Conservation (phyloP, 2,113 vertebrate genomes). For the Apus apus region DNA sequence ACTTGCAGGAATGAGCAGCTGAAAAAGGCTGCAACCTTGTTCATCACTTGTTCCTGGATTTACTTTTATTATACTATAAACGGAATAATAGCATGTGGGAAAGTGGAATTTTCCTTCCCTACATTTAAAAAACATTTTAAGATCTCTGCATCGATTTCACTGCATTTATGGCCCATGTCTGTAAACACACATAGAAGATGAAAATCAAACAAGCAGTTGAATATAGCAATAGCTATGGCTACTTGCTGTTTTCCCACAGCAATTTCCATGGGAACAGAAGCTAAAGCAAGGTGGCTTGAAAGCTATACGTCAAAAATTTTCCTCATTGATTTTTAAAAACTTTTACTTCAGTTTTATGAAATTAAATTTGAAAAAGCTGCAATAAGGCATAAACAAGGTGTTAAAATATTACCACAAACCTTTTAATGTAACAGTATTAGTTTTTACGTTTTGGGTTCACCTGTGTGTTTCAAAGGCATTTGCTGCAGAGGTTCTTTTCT, state of each 20-base stretch:
- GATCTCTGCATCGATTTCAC: background rate
- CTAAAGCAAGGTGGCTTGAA: background rate
- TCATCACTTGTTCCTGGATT: background rate
- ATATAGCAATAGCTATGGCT: background rate
- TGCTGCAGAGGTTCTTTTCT: background rate
- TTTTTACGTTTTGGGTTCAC: background rate
- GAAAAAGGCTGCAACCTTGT: background rate
- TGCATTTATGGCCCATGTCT: background rate
- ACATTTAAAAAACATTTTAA: background rate
- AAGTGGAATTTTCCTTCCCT: background rate
- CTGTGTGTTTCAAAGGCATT: background rate
- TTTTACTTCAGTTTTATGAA: background rate
- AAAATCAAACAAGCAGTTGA: background rate
- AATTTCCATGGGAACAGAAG: conserved; percentile 48
- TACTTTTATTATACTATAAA: background rate
- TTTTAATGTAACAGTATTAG: background rate
- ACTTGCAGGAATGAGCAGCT: background rate
- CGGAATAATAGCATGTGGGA: accelerated
- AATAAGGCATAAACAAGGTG: background rate
- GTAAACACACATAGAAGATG: background rate
- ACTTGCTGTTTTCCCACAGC: background rate
- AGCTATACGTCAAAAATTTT: background rate
- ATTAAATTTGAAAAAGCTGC: background rate
- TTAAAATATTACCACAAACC: background rate
- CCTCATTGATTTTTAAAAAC: background rate